These are phyloP conservation scores for Apamea crenata DNA, from an alignment of 2,888 invertebrate species.

Conservation along the genomic window DNA sequence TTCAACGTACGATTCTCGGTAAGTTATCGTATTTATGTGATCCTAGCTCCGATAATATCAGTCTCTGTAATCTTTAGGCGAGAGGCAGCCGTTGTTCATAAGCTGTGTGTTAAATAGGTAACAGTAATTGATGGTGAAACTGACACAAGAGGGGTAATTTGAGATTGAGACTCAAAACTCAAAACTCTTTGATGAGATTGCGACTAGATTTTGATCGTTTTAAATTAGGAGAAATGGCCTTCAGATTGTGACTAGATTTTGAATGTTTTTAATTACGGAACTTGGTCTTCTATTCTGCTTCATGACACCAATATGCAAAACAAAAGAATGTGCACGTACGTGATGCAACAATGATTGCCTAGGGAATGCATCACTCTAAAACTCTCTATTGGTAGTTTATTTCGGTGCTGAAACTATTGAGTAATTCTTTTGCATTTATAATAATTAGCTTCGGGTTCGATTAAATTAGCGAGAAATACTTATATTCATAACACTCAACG, in stretches of 20 bases:
- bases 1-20: constrained; percentile 71
- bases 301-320: neutral
- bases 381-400: neutral
- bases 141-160: neutral
- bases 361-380: neutral
- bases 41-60: no score
- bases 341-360: neutral
- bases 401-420: neutral
- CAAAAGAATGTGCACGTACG: neutral
- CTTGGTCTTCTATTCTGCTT: no score
- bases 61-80: no score
- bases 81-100: neutral
- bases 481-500: no score
- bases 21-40: constrained; percentile 38
- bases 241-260: no score
- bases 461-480: no score
- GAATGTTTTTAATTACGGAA: no score
- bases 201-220: no score
- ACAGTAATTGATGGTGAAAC: neutral
- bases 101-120: neutral
- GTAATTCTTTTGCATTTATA: neutral
- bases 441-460: neutral
- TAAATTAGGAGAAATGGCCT: no score
- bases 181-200: no score
- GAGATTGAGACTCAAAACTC: no score